These are phyloP conservation scores for Hydropsyche tenuis DNA, from an alignment of 1,140 invertebrate species.

Conservation along the genomic window DNA sequence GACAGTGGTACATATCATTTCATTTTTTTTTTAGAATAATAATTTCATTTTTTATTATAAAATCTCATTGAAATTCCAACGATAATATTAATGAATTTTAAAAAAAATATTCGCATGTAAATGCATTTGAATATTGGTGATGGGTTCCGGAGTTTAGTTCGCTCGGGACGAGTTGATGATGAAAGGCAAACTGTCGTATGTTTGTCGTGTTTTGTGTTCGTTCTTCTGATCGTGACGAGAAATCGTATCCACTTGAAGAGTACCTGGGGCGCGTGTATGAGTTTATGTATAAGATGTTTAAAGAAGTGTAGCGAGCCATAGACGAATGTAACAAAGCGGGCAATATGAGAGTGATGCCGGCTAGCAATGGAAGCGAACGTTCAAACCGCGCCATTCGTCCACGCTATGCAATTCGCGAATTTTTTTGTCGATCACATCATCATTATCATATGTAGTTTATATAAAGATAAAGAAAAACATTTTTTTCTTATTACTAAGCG, in stretches of 20 bases:
- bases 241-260: slow-evolving; percentile 36
- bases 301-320: slow-evolving; percentile 33
- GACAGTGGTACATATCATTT: background rate
- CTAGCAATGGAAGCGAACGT: slow-evolving; percentile 35
- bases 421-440: too few species aligned
- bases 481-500: too few species aligned
- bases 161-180: slow-evolving; percentile 22
- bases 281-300: slow-evolving; percentile 23
- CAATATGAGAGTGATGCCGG: slow-evolving; percentile 36
- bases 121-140: background rate
- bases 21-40: background rate
- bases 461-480: too few species aligned
- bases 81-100: too few species aligned
- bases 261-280: background rate
- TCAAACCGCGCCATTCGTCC: slow-evolving; percentile 10
- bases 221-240: slow-evolving; percentile 29
- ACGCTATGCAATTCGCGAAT: background rate
- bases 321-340: slow-evolving; percentile 34
- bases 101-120: background rate
- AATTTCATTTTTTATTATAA: too few species aligned
- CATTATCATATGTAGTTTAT: too few species aligned
- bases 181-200: slow-evolving; percentile 32
- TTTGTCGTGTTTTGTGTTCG: slow-evolving; percentile 34
- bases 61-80: too few species aligned
- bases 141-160: background rate